Conservation (phyloP, 2,113 vertebrate species). For the Tenrec ecaudatus region DNA sequence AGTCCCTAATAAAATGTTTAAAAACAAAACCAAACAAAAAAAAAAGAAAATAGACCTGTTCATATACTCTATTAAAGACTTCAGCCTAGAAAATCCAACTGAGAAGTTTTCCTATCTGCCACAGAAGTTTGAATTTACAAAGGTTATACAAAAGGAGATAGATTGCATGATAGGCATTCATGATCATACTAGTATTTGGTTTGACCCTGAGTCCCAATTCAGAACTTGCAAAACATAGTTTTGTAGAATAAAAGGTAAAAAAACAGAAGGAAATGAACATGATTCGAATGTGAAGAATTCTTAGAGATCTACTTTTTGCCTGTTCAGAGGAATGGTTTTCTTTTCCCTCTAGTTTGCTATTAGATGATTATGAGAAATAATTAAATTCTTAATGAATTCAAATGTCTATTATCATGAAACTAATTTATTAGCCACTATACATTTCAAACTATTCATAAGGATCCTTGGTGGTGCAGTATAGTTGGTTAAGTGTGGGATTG, state of each 20-base stretch:
- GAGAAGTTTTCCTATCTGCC: not conserved
- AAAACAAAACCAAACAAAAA: too few species aligned
- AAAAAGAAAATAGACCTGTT: too few species aligned
- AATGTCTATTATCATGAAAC: too few species aligned
- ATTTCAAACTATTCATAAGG: too few species aligned
- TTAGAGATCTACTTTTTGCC: not conserved
- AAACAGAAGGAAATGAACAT: not conserved
- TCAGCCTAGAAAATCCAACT: not conserved
- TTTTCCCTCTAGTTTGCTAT: not conserved
- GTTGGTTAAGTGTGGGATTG: too few species aligned
- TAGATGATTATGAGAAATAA: not conserved
- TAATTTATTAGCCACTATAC: too few species aligned
- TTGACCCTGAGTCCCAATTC: not conserved
- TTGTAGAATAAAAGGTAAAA: not conserved
- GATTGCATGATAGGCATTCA: constrained; percentile 24
- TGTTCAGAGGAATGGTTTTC: not conserved
- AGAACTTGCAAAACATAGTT: not conserved
- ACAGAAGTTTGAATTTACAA: not conserved
- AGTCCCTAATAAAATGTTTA: too few species aligned
- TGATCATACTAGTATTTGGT: not conserved
- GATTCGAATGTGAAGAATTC: constrained; percentile 24
- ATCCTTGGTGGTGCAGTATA: too few species aligned
- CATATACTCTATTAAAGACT: not conserved
- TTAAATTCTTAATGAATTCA: not conserved
- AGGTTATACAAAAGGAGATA: constrained; percentile 45